A percentile compares a stretch with the other conserved stretches of the same genome.
phyloP scores from a whole-genome alignment of 2,797 vertebrate species.

The Catamblyrhynchus diadema region DNA sequence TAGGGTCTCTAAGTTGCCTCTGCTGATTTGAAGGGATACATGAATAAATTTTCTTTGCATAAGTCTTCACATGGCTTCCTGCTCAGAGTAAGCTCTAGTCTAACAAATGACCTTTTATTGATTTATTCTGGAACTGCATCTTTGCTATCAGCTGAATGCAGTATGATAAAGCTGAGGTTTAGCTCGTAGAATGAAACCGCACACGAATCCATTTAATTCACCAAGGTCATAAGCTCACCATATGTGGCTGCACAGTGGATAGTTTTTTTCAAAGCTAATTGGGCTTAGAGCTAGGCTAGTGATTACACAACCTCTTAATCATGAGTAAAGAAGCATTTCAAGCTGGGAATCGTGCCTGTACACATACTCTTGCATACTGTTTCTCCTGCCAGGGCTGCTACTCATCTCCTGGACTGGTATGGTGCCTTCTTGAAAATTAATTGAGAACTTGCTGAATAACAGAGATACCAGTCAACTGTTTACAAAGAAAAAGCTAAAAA shows the following conservation, averaged over 20 bases:
- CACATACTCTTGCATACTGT: neutral
- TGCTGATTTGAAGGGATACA: neutral
- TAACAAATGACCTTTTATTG: neutral
- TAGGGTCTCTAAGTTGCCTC: neutral
- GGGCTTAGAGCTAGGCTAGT: neutral
- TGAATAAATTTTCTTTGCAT: neutral
- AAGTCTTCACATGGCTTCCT: neutral
- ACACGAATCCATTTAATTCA: neutral
- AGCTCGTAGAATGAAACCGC: neutral
- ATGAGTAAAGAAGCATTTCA: conserved; percentile 1
- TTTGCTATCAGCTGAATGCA: neutral
- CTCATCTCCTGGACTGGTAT: neutral
- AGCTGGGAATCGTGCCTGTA: conserved; percentile 4
- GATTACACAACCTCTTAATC: conserved; percentile 29
- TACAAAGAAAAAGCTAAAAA: neutral
- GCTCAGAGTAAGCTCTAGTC: neutral
- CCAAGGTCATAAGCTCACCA: neutral
- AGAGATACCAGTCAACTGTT: neutral
- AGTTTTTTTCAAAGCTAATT: neutral
- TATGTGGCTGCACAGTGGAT: neutral
- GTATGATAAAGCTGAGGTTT: neutral
- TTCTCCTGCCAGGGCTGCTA: neutral
- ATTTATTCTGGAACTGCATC: neutral
- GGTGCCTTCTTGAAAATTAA: conserved; percentile 2
- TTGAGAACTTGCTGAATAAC: neutral